A percentile compares a stretch with the other conserved stretches of the same genome.
Conservation (phyloP, 1,140 invertebrate species). For the Drosophila obscura region DNA sequence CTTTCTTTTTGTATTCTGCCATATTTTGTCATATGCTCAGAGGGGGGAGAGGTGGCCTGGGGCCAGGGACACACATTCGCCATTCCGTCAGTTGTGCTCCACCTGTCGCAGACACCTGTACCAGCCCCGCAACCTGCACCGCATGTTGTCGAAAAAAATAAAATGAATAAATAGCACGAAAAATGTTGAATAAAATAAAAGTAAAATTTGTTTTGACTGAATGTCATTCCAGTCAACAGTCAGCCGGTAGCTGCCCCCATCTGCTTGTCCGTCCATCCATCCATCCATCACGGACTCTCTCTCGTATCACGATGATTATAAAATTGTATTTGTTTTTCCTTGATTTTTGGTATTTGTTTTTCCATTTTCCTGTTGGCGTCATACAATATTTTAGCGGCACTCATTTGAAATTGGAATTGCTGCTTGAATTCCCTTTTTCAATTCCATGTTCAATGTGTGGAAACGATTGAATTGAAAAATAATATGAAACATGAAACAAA, state of each 20-base stretch:
- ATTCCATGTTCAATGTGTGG: too few species aligned
- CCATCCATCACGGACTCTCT: constrained; percentile 12
- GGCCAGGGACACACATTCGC: constrained; percentile 27
- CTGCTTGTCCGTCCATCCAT: constrained; percentile 12
- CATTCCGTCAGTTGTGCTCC: constrained; percentile 39
- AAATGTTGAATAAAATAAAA: constrained; percentile 30
- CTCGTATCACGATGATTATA: constrained; percentile 32
- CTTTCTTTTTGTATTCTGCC: constrained; percentile 18
- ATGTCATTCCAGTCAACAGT: constrained; percentile 58
- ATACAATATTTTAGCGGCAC: constrained; percentile 9
- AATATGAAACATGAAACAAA: too few species aligned
- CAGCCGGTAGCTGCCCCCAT: constrained; percentile 16
- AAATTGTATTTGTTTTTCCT: constrained; percentile 29
- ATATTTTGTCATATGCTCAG: constrained; percentile 25
- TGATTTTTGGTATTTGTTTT: constrained; percentile 32
- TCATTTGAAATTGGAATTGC: not conserved
- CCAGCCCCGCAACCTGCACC: constrained; percentile 1
- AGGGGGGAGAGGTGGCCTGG: constrained; percentile 1
- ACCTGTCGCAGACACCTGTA: constrained; percentile 57
- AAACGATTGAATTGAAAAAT: too few species aligned
- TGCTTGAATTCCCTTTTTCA: not conserved
- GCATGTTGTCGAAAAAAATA: not conserved
- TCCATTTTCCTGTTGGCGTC: constrained; percentile 14
- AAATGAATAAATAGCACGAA: constrained; percentile 33
- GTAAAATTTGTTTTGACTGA: constrained; percentile 61